Conservation (phyloP, 2,888 invertebrate genomes). For the Hyposoter dolosus region DNA sequence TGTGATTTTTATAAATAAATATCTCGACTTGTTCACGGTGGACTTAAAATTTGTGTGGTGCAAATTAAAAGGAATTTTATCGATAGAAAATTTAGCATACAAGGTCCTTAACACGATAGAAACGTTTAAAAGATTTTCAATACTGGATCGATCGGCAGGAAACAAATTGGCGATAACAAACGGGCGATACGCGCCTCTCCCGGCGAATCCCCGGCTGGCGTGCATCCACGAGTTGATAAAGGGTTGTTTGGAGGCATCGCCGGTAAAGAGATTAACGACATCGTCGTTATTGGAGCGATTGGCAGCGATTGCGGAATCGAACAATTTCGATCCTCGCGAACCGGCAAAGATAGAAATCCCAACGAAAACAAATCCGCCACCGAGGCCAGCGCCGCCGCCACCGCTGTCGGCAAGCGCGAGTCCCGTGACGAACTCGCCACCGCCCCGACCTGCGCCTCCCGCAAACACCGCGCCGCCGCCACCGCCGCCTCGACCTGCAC, state of each 20-base stretch:
- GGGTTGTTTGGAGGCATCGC: constrained; percentile 93
- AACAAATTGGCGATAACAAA: constrained; percentile 98
- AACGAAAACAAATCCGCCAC: constrained; percentile 76
- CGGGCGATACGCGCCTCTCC: constrained; percentile 95
- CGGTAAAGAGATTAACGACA: constrained; percentile 92
- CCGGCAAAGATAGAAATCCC: constrained; percentile 88
- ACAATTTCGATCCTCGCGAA: constrained; percentile 92
- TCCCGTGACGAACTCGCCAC: constrained; percentile 77
- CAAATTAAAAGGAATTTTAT: too few species aligned
- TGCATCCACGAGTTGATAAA: constrained; percentile 93
- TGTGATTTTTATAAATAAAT: too few species aligned
- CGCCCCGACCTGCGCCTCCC: constrained; percentile 80
- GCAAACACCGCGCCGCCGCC: constrained; percentile 77
- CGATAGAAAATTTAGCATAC: too few species aligned
- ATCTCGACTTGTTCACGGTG: too few species aligned
- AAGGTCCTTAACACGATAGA: too few species aligned
- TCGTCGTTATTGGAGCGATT: constrained; percentile 93
- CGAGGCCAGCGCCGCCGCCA: constrained; percentile 79
- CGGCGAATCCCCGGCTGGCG: constrained; percentile 91
- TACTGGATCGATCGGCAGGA: constrained; percentile 76
- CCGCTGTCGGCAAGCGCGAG: constrained; percentile 76
- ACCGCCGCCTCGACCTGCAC: constrained; percentile 77
- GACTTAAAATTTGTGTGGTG: too few species aligned
- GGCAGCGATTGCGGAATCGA: constrained; percentile 95
- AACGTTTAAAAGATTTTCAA: background rate